Conservation (phyloP, 2,888 invertebrate species). For the Diachrysia chrysitis region DNA sequence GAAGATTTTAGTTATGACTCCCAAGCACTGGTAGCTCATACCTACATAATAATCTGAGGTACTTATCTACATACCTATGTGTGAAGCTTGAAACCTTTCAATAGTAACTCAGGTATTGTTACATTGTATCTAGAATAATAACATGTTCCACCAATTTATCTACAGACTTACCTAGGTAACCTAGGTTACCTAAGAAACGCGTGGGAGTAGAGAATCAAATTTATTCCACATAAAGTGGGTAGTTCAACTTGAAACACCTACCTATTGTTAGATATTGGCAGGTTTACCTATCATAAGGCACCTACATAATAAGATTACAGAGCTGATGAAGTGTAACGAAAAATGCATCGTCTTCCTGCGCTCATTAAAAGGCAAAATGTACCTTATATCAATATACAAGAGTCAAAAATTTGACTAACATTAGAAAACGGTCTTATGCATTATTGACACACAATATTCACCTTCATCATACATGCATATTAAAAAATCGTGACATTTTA, state of each 20-base stretch:
- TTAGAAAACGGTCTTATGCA: not conserved
- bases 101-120: not conserved
- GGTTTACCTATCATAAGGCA: conserved; percentile 46
- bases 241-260: conserved; percentile 36
- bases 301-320: conserved; percentile 61
- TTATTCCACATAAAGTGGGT: conserved; percentile 46
- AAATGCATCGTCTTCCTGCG: conserved; percentile 55
- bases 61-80: not conserved
- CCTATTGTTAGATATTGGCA: conserved; percentile 30
- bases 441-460: conserved; percentile 2
- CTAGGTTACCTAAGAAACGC: conserved; percentile 12
- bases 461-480: conserved; percentile 1
- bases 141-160: conserved; percentile 17
- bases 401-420: not conserved
- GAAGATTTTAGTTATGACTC: too few relatives aligned
- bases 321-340: conserved; percentile 62
- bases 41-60: too few relatives aligned
- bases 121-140: not conserved
- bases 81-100: not conserved
- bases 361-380: conserved; percentile 17
- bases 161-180: conserved; percentile 6
- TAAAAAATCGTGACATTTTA: not conserved
- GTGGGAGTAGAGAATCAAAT: conserved; percentile 49
- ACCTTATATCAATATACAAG: not conserved
- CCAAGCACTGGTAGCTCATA: too few relatives aligned